Percentiles rank a stretch among this genome's conserved stretches.
Evolutionary conservation across 2,113 vertebrate species (phyloP).

Genomic region (Castor canadensis): DNA sequence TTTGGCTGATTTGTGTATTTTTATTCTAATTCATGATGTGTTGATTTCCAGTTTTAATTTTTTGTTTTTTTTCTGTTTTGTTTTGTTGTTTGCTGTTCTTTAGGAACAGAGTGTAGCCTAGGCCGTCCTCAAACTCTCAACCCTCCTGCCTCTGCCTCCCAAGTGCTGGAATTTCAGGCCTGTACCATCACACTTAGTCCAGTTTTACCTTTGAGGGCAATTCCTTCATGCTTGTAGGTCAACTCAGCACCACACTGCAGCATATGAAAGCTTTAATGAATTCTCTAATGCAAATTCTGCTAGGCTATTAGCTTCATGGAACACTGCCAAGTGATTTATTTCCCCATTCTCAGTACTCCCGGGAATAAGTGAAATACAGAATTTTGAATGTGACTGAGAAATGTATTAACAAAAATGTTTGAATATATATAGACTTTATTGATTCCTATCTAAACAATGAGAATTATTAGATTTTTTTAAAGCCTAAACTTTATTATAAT

Average conservation of each 20-base stretch:
- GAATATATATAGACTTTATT: background rate
- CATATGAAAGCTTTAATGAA: background rate
- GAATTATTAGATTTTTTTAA: background rate
- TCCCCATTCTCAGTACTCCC: background rate
- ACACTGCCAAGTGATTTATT: background rate
- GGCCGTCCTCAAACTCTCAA: no score
- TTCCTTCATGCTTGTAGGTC: background rate
- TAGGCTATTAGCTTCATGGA: background rate
- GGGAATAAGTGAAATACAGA: background rate
- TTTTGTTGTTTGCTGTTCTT: no score
- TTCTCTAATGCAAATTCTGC: background rate
- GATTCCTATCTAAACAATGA: background rate
- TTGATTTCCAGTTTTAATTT: slow-evolving; percentile 2
- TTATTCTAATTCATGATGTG: background rate
- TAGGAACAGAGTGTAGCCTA: no score
- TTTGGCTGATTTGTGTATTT: background rate
- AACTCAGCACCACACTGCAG: background rate
- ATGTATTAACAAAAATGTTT: background rate
- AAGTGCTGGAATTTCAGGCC: no score
- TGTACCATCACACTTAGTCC: no score
- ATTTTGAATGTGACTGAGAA: background rate
- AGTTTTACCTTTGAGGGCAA: background rate
- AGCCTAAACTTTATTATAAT: background rate
- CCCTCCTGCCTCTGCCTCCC: no score
- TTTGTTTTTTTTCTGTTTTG: no score